These are phyloP conservation scores for Gryon sp. DNA, from an alignment of 1,140 invertebrate species.

Conservation along the genomic window DNA sequence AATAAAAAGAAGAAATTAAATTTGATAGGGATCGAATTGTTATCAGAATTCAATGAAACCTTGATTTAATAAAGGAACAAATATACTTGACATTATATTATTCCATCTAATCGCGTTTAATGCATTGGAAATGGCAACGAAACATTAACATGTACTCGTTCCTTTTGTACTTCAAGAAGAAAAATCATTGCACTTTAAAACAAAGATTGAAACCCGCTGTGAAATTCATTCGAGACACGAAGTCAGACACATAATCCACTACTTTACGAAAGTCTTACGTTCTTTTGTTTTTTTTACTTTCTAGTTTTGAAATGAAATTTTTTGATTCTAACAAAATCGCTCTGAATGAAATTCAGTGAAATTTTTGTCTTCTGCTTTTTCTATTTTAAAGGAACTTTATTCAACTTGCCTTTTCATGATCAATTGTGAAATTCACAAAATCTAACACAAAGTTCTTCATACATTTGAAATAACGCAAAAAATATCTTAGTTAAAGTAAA, in stretches of 20 bases:
- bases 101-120: conserved; percentile 17
- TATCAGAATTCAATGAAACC: conserved; percentile 10
- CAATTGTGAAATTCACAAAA: too few species aligned
- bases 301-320: conserved; percentile 43
- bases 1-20: neutral
- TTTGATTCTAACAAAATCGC: conserved; percentile 41
- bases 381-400: conserved; percentile 18
- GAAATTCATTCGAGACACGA: conserved; percentile 50
- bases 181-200: conserved; percentile 56
- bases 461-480: too few species aligned
- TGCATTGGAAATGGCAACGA: conserved; percentile 19
- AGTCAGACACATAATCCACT: conserved; percentile 47
- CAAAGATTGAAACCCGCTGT: conserved; percentile 48
- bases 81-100: neutral
- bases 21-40: neutral
- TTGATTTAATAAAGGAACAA: conserved; percentile 26
- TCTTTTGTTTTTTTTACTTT: conserved; percentile 40
- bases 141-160: conserved; percentile 43
- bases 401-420: conserved; percentile 6
- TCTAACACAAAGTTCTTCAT: too few species aligned
- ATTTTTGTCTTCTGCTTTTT: too few species aligned
- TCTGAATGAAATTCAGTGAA: conserved; percentile 32
- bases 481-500: too few species aligned
- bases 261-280: conserved; percentile 39
- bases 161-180: conserved; percentile 18